These are phyloP conservation scores for Lithobates pipiens DNA, from an alignment of 2,797 vertebrate species.

Conservation along the genomic window DNA sequence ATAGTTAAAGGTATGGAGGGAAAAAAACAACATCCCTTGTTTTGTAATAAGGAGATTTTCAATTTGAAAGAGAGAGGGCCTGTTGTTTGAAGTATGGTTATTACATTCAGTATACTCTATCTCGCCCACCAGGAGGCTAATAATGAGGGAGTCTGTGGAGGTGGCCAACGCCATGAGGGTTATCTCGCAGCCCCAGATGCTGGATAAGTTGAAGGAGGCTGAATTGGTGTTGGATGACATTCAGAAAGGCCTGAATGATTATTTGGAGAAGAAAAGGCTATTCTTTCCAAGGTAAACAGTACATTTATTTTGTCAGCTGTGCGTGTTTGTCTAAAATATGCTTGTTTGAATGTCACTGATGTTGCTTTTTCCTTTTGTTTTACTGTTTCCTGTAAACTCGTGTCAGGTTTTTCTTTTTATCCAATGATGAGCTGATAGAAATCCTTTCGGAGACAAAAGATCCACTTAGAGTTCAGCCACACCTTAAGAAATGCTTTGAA, in stretches of 20 bases:
- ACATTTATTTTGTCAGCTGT: conserved; percentile 69
- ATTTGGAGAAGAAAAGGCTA: conserved; percentile 76
- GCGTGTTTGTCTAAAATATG: conserved; percentile 68
- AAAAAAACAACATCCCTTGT: conserved; percentile 82
- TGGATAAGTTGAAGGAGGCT: conserved; percentile 79
- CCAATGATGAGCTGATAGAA: conserved; percentile 67
- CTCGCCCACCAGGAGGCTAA: conserved; percentile 84
- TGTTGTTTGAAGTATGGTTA: conserved; percentile 84
- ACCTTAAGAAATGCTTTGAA: conserved; percentile 77
- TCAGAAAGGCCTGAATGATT: conserved; percentile 78
- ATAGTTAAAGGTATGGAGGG: conserved; percentile 78
- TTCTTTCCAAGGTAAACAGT: conserved; percentile 82
- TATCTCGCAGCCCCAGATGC: conserved; percentile 82
- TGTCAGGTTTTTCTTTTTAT: conserved; percentile 53
- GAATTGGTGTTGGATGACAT: conserved; percentile 79
- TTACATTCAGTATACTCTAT: conserved; percentile 84
- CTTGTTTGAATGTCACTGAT: conserved; percentile 69
- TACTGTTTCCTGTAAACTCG: neutral
- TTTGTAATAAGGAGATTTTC: conserved; percentile 86
- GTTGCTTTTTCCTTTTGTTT: conserved; percentile 66
- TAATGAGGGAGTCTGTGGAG: conserved; percentile 80
- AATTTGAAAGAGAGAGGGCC: conserved; percentile 80
- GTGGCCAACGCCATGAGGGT: conserved; percentile 78
- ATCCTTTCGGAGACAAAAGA: conserved; percentile 75
- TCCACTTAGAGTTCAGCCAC: conserved; percentile 65